Conservation (phyloP, 1,140 invertebrate genomes). For the Leguminivora glycinivorella region DNA sequence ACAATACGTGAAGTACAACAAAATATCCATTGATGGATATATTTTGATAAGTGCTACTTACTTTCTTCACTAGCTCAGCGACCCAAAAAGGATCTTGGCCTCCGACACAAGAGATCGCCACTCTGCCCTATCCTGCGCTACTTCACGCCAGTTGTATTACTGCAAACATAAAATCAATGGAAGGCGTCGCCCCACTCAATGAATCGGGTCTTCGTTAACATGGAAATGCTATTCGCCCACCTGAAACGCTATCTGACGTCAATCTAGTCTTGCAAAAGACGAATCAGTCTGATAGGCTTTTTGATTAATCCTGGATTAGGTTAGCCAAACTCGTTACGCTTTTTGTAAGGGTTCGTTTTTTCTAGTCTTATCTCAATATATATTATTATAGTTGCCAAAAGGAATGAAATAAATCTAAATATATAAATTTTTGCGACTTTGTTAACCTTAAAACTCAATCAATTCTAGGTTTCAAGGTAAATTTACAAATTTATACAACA, state of each 20-base stretch:
- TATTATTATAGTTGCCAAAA: neutral
- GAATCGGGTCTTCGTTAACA: slow-evolving; percentile 24
- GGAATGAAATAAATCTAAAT: neutral
- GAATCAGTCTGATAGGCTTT: neutral
- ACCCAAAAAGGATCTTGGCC: too few relatives aligned
- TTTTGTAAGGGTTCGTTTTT: neutral
- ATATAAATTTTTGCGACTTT: too few relatives aligned
- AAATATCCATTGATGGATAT: too few relatives aligned
- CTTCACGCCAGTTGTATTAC: too few relatives aligned
- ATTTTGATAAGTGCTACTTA: too few relatives aligned
- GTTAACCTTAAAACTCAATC: neutral
- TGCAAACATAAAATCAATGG: slow-evolving; percentile 8
- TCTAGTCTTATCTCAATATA: neutral
- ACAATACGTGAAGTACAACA: too few relatives aligned
- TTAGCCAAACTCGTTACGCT: neutral
- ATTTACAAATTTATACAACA: too few relatives aligned
- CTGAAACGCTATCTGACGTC: slow-evolving; percentile 23
- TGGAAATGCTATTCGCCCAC: slow-evolving; percentile 17
- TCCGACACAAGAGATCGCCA: too few relatives aligned
- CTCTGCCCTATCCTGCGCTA: too few relatives aligned
- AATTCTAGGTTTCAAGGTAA: too few relatives aligned
- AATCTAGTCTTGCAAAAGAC: neutral
- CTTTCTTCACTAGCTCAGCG: too few relatives aligned
- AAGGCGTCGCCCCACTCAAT: slow-evolving; percentile 8
- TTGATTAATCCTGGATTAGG: slow-evolving; percentile 6